These are phyloP conservation scores for Lagopus muta DNA, from an alignment of 2,113 vertebrate species.

Conservation along the genomic window DNA sequence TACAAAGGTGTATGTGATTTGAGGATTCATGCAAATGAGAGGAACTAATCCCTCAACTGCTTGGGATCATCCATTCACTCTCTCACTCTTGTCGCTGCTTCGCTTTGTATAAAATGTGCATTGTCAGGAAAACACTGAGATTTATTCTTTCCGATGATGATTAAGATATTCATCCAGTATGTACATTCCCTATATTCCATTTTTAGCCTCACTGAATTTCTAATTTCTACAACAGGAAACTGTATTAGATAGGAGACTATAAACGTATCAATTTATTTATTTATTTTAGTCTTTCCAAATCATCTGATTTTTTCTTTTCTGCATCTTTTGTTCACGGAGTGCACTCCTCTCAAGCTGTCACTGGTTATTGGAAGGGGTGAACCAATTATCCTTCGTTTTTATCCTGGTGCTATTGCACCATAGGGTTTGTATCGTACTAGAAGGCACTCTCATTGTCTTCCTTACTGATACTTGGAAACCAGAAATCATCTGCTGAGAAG, in stretches of 20 bases:
- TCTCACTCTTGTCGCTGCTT: neutral
- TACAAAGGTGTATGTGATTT: neutral
- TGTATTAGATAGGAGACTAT: neutral
- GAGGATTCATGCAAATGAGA: neutral
- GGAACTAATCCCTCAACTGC: neutral
- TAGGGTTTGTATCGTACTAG: too few relatives aligned
- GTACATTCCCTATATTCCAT: neutral
- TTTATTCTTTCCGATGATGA: neutral
- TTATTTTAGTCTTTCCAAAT: neutral
- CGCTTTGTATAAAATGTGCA: neutral
- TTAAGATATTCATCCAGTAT: rapidly evolving
- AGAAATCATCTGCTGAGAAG: neutral
- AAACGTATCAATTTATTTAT: neutral
- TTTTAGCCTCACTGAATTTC: neutral
- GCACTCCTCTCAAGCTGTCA: too few relatives aligned
- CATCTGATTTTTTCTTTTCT: neutral
- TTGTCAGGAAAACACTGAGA: neutral
- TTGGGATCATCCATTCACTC: neutral
- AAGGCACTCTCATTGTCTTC: too few relatives aligned
- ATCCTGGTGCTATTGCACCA: too few relatives aligned
- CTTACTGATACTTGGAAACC: neutral
- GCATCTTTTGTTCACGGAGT: neutral
- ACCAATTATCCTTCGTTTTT: too few relatives aligned
- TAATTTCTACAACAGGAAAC: neutral
- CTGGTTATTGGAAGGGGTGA: too few relatives aligned